Conservation (phyloP, 1,140 invertebrate genomes). For the Magallana ariakensis region DNA sequence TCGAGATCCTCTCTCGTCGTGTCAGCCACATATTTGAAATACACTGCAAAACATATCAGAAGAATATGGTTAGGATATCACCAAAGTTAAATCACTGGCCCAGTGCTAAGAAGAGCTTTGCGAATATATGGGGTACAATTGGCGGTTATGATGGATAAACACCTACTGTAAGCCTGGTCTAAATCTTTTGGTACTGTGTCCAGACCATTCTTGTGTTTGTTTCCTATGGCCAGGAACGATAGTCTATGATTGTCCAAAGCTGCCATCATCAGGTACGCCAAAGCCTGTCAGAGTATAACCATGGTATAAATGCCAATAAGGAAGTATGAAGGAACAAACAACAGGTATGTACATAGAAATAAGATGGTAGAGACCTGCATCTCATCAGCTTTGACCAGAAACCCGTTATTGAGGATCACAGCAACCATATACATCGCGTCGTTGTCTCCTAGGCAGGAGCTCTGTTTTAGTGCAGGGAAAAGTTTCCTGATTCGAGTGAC, state of each 20-base stretch:
- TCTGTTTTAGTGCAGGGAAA: conserved; percentile 66
- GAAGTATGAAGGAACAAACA: no score
- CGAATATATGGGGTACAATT: no score
- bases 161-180: conserved; percentile 70
- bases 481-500: conserved; percentile 39
- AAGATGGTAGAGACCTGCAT: conserved; percentile 63
- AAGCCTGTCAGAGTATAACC: conserved; percentile 51
- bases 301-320: no score
- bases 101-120: no score
- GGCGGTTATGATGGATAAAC: no score
- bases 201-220: conserved; percentile 71
- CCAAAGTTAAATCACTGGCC: no score
- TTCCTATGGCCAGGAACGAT: conserved; percentile 69
- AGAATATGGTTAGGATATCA: no score
- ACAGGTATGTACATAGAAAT: not conserved
- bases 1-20: conserved; percentile 71
- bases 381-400: conserved; percentile 66
- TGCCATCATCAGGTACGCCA: conserved; percentile 65
- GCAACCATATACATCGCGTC: conserved; percentile 74
- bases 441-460: conserved; percentile 69
- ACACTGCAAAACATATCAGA: conserved; percentile 66
- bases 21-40: conserved; percentile 76
- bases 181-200: conserved; percentile 66
- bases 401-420: conserved; percentile 73
- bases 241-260: conserved; percentile 62